Percentiles rank a stretch among this genome's conserved stretches.
Conservation (phyloP, 1,140 invertebrate species). For the Gryon sp. region DNA sequence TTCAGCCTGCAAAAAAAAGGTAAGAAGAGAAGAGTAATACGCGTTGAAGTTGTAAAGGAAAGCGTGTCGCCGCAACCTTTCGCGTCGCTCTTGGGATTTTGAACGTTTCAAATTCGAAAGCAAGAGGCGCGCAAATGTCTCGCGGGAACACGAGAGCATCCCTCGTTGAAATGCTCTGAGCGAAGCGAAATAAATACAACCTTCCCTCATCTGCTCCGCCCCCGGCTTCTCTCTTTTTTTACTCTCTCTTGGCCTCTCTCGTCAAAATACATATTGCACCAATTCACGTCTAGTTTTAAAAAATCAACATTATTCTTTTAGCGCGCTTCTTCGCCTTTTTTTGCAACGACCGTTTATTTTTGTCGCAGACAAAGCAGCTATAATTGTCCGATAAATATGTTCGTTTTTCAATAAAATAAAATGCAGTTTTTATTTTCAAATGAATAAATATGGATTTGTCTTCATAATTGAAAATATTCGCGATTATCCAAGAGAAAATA, state of each 20-base stretch:
- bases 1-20: slow-evolving; percentile 85
- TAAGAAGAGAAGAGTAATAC: slow-evolving; percentile 50
- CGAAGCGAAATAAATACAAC: slow-evolving; percentile 45
- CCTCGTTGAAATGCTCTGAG: slow-evolving; percentile 49
- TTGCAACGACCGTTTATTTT: slow-evolving; percentile 7
- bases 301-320: slow-evolving; percentile 45
- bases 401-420: no score
- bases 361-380: not conserved
- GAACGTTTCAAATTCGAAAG: slow-evolving; percentile 66
- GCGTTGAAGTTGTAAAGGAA: slow-evolving; percentile 56
- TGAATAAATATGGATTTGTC: not conserved
- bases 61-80: slow-evolving; percentile 39
- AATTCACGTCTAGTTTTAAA: slow-evolving; percentile 29
- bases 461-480: slow-evolving; percentile 12
- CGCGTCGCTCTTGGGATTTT: slow-evolving; percentile 62
- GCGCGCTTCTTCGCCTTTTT: not conserved
- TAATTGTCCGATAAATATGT: slow-evolving; percentile 23
- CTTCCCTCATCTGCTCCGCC: no score
- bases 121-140: slow-evolving; percentile 56
- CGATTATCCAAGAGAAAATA: slow-evolving; percentile 10
- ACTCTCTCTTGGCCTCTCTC: no score
- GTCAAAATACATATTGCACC: slow-evolving; percentile 45
- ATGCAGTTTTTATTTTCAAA: slow-evolving; percentile 11
- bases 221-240: no score
- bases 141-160: slow-evolving; percentile 48